Evolutionary conservation across 2,888 invertebrate species (phyloP), one percentile per base, ranked within the genome.

Genomic region (Andrena trimmerana): DNA sequence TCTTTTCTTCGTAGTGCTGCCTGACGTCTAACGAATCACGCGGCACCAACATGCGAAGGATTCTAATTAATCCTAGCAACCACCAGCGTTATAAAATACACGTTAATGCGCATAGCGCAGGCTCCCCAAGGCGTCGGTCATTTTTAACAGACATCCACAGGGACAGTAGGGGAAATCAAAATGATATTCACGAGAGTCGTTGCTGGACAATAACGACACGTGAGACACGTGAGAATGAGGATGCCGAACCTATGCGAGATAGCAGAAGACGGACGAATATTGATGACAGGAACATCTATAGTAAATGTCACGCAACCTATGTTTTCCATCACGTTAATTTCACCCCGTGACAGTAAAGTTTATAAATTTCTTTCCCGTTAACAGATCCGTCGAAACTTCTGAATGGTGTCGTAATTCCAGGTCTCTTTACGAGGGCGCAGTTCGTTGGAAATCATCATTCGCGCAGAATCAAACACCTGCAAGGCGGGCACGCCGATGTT

Each of bases 391-490:
- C 62, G 13, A 31, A 33, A 33, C 8, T 20, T 31, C 2, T 20
- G 29, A 68, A 42, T 42, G 16, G 13, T 42, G 16, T 1, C 2
- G 31, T 16, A 70, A 73, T 77, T 81, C 70, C 54, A 60, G 50
- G 75, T 77, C 20, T 48, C 69, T 65, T 69, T 60, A 33, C 62
- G 33, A 59, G 33, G 16, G 20, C 10, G 24, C n/a, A n/a, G 13
- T 31, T 48, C 69, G 69, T 52, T 67, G 65, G 52, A 65, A 81
- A 72, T 52, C 77, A 66, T 76, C 71, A 79, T 76, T 81, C 59
- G 31, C 62, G 2, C 62, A 73, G 71, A 77, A 84, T 86, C 73
- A 68, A 68, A 73, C 60, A 75, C 24, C 74, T 86, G 66, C 50
- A 59, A 33, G 20, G 20, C 48, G 52, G 54, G 78, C 59, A 31